Base-by-base conservation (phyloP, 2,113 vertebrate species). In the Orycteropus afer region DNA sequence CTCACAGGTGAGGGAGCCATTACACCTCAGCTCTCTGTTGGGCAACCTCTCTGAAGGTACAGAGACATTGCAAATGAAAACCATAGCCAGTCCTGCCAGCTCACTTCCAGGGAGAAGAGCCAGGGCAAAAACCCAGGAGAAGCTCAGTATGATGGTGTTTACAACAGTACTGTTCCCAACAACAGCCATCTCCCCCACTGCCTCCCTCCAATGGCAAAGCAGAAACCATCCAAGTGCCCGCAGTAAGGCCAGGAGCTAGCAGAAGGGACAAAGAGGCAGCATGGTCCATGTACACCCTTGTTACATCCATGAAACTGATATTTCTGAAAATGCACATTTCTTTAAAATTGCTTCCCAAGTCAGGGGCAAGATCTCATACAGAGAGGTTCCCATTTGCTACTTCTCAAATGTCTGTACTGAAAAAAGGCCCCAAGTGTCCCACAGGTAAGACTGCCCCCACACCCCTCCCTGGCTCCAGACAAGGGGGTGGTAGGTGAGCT, bases 261-360 rank as follows among this genome's bases (percentile, higher is more conserved):
- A 20, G 25, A 69, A 49, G 25, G 49, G n/a, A n/a, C 51, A 7
- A 18, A 73, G 74, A 27, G n/a, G 11, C n/a, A 27, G 14, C 0
- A 1, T 8, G 23, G 23, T 20, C 45, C 40, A 34, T 37, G 12
- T 10, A 81, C 22, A 27, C 7, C 3, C 4, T 20, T 4, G 0
- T 29, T 7, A 63, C 0, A 1, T 14, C 51, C 27, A 25, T 23
- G 65, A 61, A 59, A 69, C 37, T 71, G 20, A 20, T 22, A 23
- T 74, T 91, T 87, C 79, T 55, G 51, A 86, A 89, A 57, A 80
- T 27, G 8, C 71, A 86, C 27, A 7, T 86, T 90, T 79, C 84
- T 69, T 82, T 53, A 85, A 45, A 65, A 74, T 80, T 83, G 47
- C 8, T 47, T 67, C n/a, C 69, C 90, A 86, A 67, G n/a, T 22